Conservation (phyloP, 2,113 vertebrate genomes). For the Mormyrus iriodes region DNA sequence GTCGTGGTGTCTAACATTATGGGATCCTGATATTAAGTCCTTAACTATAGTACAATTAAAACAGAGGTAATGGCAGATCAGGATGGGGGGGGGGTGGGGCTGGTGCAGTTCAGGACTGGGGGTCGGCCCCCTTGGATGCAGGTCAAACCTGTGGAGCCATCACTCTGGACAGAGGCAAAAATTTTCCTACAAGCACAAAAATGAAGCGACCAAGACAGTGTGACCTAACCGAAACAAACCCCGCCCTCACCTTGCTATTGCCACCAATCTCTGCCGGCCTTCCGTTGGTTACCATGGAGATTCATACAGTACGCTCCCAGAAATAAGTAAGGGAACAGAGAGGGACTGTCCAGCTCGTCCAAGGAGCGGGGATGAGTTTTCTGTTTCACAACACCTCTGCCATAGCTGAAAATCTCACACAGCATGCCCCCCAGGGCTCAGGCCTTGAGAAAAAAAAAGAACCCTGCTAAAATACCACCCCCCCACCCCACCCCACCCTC, state of each 20-base stretch:
- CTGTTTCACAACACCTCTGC: background rate
- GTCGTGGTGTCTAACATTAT: background rate
- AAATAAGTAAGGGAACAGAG: slow-evolving; percentile 34
- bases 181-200: background rate
- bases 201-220: background rate
- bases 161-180: background rate
- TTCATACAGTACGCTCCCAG: slow-evolving; percentile 26
- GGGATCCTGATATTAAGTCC: background rate
- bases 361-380: background rate
- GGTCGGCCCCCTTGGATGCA: background rate
- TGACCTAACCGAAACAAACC: background rate
- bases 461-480: background rate
- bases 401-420: background rate
- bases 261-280: slow-evolving; percentile 4
- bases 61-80: background rate
- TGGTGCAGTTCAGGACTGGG: background rate
- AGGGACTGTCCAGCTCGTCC: background rate
- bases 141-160: background rate
- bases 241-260: background rate
- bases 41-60: background rate
- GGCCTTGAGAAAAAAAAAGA: background rate
- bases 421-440: background rate
- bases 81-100: too few relatives aligned
- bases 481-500: background rate
- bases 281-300: slow-evolving; percentile 29